Evolutionary conservation across 2,888 invertebrate genomes (phyloP), one percentile per base, ranked within the genome.

Genomic region (Diarsia dahlii): DNA sequence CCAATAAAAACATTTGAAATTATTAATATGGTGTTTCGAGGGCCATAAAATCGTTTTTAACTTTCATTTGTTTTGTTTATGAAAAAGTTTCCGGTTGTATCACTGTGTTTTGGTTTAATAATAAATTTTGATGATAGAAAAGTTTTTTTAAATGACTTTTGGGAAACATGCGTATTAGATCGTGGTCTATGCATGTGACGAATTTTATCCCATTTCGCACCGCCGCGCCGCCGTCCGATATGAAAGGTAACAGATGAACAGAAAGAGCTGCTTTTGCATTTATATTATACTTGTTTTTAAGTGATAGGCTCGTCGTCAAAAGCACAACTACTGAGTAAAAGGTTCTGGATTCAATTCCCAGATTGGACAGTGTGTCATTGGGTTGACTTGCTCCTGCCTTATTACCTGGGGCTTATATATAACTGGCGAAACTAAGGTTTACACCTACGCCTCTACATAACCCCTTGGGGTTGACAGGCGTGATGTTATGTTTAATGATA

Each of bases 1-100:
- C 76, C 65, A 78, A 86, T 84, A 86, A 86, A 85, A 75, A 74
- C 20, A 70, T 71, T 81, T 78, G 15, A 66, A 74, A 76, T 62
- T 70, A 74, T 82, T 77, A 73, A 81, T 73, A 65, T 54, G 63
- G 15, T 78, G 71, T 84, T 78, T 74, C 18, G n/a, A 68, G 66
- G 54, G 63, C 62, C n/a, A 58, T 86, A 67, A 77, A 84, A 80
- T 39, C 15, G 28, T 54, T 71, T 76, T 67, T 62, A 73, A 65
- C 39, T 68, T 67, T 56, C 0, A 4, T 74, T 72, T 69, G 0
- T 64, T 63, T 50, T 68, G 8, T 68, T 62, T 70, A 48, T 64
- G n/a, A 18, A 20, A 52, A 39, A 23, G 12, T 46, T 76, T 63
- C 34, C 66, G 39, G 48, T 34, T 46, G 10, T 54, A 23, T 62